A percentile compares a stretch with the other conserved stretches of the same genome.
These are phyloP conservation scores for Drosophila buzzatii DNA, from an alignment of 2,888 invertebrate genomes.

Conservation along the genomic window DNA sequence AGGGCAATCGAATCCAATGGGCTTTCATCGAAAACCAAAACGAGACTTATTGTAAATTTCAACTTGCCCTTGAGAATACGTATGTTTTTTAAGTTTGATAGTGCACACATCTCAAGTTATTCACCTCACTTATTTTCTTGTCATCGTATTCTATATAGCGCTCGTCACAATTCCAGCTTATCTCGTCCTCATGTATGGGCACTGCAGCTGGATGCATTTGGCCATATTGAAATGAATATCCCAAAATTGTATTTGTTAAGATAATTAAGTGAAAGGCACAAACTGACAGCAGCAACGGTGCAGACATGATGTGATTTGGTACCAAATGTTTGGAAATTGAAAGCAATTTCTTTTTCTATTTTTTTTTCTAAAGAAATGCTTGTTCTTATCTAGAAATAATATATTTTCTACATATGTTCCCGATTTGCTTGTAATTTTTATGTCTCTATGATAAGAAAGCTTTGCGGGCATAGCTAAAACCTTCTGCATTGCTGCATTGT, in stretches of 20 bases:
- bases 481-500: constrained; percentile 73
- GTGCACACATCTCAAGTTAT: neutral
- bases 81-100: neutral
- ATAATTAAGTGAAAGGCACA: constrained; percentile 10
- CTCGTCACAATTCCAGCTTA: constrained; percentile 9
- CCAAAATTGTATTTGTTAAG: constrained; percentile 6
- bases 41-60: constrained; percentile 49
- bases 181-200: constrained; percentile 50
- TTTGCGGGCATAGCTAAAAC: constrained; percentile 19
- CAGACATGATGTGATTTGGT: constrained; percentile 26
- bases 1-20: constrained; percentile 10
- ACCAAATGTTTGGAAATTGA: neutral
- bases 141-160: constrained; percentile 26
- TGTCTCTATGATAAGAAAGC: constrained; percentile 32
- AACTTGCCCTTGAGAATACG: constrained; percentile 11
- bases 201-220: constrained; percentile 48
- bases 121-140: constrained; percentile 31
- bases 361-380: neutral
- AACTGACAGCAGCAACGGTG: constrained; percentile 22
- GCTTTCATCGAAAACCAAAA: constrained; percentile 57
- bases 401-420: neutral
- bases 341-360: neutral
- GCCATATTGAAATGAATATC: constrained; percentile 55
- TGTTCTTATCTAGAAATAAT: constrained; percentile 12
- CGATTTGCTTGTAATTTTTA: too few relatives aligned